phyloP scores from a whole-genome alignment of 2,888 invertebrate genomes.

The Pyrgus malvae region DNA sequence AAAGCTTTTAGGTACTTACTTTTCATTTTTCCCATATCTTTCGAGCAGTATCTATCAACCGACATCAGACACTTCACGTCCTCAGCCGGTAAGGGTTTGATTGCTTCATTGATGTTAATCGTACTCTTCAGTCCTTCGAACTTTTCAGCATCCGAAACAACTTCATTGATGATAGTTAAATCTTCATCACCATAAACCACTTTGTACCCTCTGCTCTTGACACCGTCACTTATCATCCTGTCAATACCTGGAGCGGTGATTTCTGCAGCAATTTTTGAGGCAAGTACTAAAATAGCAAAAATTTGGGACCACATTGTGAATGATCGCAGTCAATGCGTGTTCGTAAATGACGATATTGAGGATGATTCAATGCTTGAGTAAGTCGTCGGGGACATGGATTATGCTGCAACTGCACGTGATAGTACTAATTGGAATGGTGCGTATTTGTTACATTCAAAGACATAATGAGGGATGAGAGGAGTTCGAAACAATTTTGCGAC shows the following conservation, averaged over 20 bases:
- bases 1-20: slow-evolving; percentile 58
- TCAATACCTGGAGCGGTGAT: slow-evolving; percentile 47
- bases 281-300: slow-evolving; percentile 33
- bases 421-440: slow-evolving; percentile 51
- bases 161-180: slow-evolving; percentile 56
- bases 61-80: slow-evolving; percentile 76
- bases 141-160: slow-evolving; percentile 55
- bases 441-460: slow-evolving; percentile 43
- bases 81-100: slow-evolving; percentile 51
- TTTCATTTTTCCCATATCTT: slow-evolving; percentile 62
- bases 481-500: slow-evolving; percentile 36
- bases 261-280: slow-evolving; percentile 39
- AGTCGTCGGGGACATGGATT: slow-evolving; percentile 30
- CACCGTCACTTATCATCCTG: slow-evolving; percentile 50
- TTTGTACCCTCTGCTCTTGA: slow-evolving; percentile 52
- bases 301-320: slow-evolving; percentile 47
- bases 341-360: slow-evolving; percentile 2
- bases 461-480: slow-evolving; percentile 51
- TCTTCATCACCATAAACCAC: slow-evolving; percentile 66
- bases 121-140: slow-evolving; percentile 44
- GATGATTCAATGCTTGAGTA: slow-evolving; percentile 5
- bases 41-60: slow-evolving; percentile 62
- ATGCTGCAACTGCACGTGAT: slow-evolving; percentile 57
- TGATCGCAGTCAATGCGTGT: slow-evolving; percentile 4
- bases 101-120: slow-evolving; percentile 45